Evolutionary conservation across 2,797 vertebrate genomes (phyloP).

Genomic region (Gymnodraco acuticeps): DNA sequence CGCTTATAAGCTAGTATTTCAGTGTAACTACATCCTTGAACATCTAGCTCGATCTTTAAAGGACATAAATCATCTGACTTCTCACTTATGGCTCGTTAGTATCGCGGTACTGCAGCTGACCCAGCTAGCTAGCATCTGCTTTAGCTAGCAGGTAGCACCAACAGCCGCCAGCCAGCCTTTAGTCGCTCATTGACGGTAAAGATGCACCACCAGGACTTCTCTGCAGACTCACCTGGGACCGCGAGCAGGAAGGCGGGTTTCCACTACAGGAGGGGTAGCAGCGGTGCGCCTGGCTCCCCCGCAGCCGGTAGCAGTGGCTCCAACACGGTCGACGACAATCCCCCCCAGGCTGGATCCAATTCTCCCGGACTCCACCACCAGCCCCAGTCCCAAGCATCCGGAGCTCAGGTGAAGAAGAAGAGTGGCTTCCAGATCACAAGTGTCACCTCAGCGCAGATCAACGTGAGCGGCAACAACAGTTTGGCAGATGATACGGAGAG

Average conservation of each 20-base stretch:
- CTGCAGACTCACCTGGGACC: conserved; percentile 81
- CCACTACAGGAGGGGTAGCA: conserved; percentile 87
- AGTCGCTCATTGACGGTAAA: conserved; percentile 28
- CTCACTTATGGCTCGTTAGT: conserved; percentile 72
- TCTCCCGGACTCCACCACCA: conserved; percentile 89
- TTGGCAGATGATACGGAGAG: conserved; percentile 97
- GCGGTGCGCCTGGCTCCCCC: conserved; percentile 82
- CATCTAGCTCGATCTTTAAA: conserved; percentile 40
- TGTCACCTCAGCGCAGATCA: conserved; percentile 95
- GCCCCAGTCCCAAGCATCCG: conserved; percentile 80
- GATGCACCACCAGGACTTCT: conserved; percentile 95
- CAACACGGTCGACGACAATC: conserved; percentile 85
- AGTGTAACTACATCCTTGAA: neutral
- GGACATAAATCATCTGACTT: conserved; percentile 71
- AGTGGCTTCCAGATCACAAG: conserved; percentile 99
- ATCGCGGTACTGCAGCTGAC: conserved; percentile 64
- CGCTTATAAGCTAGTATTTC: neutral
- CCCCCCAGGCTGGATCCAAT: conserved; percentile 83
- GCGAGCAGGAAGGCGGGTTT: conserved; percentile 89
- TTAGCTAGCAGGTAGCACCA: conserved; percentile 48
- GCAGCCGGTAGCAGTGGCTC: conserved; percentile 75
- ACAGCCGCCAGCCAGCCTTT: conserved; percentile 19
- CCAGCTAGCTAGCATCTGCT: conserved; percentile 64
- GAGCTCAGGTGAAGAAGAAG: conserved; percentile 96
- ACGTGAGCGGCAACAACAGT: conserved; percentile 96